A percentile compares a stretch with the other conserved stretches of the same genome.
phyloP scores from a whole-genome alignment of 64 coral and sea anemone species.

The Hydrozoanthus tunicans region DNA sequence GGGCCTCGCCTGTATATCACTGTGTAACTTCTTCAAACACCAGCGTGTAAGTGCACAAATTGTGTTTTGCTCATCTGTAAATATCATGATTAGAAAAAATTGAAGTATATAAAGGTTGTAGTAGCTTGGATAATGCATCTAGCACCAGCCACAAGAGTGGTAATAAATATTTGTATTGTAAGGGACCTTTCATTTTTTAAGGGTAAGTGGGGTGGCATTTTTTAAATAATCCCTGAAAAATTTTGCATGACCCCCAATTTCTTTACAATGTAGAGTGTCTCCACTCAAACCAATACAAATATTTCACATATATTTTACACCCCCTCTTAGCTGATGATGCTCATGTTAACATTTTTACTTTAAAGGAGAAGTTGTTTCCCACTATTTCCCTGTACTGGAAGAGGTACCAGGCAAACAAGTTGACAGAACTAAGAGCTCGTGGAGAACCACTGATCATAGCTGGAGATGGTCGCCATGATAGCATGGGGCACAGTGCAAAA shows the following conservation, averaged over 20 bases:
- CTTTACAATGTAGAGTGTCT: background rate
- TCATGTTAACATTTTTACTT: background rate
- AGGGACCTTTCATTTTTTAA: background rate
- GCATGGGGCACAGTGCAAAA: background rate
- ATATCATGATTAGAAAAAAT: background rate
- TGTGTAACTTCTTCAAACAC: background rate
- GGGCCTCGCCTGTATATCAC: background rate
- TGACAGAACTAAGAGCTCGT: background rate
- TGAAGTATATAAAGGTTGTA: background rate
- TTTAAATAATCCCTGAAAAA: background rate
- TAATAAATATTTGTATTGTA: background rate
- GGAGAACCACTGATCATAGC: background rate
- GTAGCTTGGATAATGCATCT: background rate
- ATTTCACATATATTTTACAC: background rate
- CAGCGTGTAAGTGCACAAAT: background rate
- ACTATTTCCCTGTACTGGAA: slow-evolving; percentile 18
- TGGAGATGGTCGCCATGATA: slow-evolving; percentile 6
- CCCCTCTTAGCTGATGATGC: background rate
- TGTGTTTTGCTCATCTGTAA: background rate
- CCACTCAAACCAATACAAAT: background rate
- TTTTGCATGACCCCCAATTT: background rate
- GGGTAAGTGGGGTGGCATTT: background rate
- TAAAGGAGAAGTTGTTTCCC: slow-evolving; percentile 15
- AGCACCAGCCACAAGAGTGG: background rate
- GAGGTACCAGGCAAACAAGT: background rate